These are phyloP conservation scores for Drosophila aff. DNA, from an alignment of 1,140 invertebrate genomes.

Conservation along the genomic window DNA sequence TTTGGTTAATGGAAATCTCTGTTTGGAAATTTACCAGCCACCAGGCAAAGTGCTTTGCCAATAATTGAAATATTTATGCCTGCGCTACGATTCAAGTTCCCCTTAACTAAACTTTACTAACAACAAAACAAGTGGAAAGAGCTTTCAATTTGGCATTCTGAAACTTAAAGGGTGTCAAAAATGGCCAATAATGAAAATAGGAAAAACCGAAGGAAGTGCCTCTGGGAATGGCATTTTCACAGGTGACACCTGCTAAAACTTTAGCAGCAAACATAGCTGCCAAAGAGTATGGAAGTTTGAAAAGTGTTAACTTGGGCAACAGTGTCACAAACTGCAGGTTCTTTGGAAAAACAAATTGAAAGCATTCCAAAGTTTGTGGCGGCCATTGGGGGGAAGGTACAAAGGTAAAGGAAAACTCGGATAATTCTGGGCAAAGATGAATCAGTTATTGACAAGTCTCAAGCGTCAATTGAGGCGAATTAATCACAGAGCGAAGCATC, in stretches of 20 bases:
- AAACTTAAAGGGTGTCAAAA: constrained; percentile 3
- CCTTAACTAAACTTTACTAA: neutral
- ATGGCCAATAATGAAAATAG: constrained; percentile 7
- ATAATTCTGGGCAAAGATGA: neutral
- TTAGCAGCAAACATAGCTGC: constrained; percentile 26
- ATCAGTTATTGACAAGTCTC: constrained; percentile 12
- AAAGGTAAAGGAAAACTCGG: neutral
- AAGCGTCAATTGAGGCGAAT: constrained; percentile 25
- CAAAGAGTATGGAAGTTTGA: constrained; percentile 6
- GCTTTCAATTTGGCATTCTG: neutral
- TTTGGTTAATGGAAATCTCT: constrained; percentile 33
- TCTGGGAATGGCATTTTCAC: constrained; percentile 8
- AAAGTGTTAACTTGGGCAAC: constrained; percentile 28
- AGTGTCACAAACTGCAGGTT: constrained; percentile 32
- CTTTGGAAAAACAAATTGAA: constrained; percentile 11
- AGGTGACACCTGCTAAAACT: constrained; percentile 32
- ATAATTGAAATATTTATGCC: constrained; percentile 19
- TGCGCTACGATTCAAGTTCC: neutral
- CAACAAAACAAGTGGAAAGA: neutral
- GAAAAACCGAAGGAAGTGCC: constrained; percentile 2
- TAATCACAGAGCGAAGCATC: constrained; percentile 10
- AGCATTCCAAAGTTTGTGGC: constrained; percentile 8
- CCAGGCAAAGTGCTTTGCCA: neutral
- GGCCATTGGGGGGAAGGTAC: neutral
- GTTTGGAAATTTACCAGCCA: neutral